phyloP scores from a whole-genome alignment of 2,797 vertebrate genomes.

The Manis javanica region DNA sequence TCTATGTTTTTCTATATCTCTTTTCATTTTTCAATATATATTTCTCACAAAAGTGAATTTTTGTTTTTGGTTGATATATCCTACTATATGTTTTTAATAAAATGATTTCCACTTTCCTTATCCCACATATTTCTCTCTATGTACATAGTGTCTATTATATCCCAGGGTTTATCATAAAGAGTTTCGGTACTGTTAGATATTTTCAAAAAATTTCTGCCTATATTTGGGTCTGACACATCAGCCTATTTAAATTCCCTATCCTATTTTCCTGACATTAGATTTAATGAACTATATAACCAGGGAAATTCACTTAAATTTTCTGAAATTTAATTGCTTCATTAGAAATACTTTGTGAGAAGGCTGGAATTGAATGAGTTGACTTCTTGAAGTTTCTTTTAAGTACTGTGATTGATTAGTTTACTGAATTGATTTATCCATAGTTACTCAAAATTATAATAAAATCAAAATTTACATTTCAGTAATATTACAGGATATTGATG shows the following conservation, averaged over 20 bases:
- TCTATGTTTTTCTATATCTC: neutral
- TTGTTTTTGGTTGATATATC: neutral
- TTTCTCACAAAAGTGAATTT: neutral
- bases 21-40: neutral
- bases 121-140: neutral
- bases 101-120: neutral
- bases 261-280: slow-evolving; percentile 24
- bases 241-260: slow-evolving; percentile 32
- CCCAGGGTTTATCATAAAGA: neutral
- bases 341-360: slow-evolving; percentile 35
- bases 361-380: slow-evolving; percentile 10
- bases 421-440: neutral
- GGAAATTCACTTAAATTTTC: slow-evolving; percentile 36
- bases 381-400: neutral
- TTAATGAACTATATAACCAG: neutral
- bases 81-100: neutral
- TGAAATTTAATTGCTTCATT: slow-evolving; percentile 31
- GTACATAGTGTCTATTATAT: neutral
- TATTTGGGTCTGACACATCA: neutral
- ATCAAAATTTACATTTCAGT: neutral
- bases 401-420: neutral
- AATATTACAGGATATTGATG: neutral
- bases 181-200: neutral
- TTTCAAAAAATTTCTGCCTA: slow-evolving; percentile 24
- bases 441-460: slow-evolving; percentile 6